phyloP scores from a whole-genome alignment of 2,888 invertebrate genomes.

The Tenthredo scrophulariae region DNA sequence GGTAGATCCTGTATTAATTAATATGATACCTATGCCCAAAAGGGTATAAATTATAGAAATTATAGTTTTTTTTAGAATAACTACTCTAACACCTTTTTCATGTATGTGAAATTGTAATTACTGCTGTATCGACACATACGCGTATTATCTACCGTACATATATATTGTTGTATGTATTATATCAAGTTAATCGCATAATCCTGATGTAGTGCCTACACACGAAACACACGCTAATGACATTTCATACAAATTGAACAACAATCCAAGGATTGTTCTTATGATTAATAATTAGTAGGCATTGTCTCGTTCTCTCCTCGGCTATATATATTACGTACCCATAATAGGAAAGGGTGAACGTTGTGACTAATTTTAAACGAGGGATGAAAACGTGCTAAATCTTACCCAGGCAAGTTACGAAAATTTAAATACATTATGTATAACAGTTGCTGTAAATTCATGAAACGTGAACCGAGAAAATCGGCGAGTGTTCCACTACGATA shows the following conservation, averaged over 20 bases:
- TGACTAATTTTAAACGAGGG: conserved; percentile 11
- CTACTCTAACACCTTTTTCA: neutral
- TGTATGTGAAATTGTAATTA: neutral
- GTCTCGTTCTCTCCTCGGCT: neutral
- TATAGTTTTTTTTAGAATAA: neutral
- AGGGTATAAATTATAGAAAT: neutral
- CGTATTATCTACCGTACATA: conserved; percentile 9
- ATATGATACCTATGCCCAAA: neutral
- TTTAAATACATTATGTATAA: conserved; percentile 6
- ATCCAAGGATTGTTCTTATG: neutral
- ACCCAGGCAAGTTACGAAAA: neutral
- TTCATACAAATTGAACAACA: neutral
- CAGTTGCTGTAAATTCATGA: neutral
- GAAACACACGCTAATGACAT: neutral
- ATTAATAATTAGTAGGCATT: conserved; percentile 7
- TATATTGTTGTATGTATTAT: neutral
- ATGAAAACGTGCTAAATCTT: neutral
- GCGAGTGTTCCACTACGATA: neutral
- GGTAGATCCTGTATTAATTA: neutral
- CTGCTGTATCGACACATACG: conserved; percentile 49
- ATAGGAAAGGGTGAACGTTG: neutral
- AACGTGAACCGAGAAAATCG: conserved; percentile 23
- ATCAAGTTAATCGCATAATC: neutral
- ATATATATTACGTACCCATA: neutral
- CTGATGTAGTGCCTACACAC: neutral